Base-by-base conservation (phyloP, 2,113 vertebrate species). In the Urocitellus parryii region DNA sequence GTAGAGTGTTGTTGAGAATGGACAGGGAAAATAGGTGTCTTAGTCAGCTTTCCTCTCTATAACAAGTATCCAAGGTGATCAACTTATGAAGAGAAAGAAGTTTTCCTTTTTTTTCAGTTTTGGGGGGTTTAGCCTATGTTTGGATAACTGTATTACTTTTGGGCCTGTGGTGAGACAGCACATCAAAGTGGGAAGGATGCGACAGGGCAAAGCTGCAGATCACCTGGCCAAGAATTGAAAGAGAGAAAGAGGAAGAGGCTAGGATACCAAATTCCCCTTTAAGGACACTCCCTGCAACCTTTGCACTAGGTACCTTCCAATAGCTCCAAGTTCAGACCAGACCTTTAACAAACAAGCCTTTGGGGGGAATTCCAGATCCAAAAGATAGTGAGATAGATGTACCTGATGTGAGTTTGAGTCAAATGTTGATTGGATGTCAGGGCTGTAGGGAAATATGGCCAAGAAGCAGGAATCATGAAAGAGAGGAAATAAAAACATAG, bases 141-240 rank as follows among this genome's bases (percentile, higher is more conserved):
- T 61, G 17, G 20, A 17, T 86, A 29, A 1, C 2, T 18, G 2
- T 34, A 0, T 42, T 45, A 8, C 37, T 34, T 53, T 10, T 29
- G 20, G 65, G 29, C 2, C 37, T 58, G 12, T 24, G 25, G 20
- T 42, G 0, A 24, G 20, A 37, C 0, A 25, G 3, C 24, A 1
- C 48, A 8, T 14, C 5, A 2, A 9, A 2, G 18, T 13, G 45
- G 32, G 53, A 22, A n/a, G 9, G 13, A 5, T 27, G 37, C 56
- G 29, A 8, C 8, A 61, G 29, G 72, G 32, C 8, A 39, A 16
- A 58, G 8, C 9, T 20, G 61, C 6, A 7, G 6, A 61, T 29
- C 13, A 4, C 32, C 11, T 34, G 14, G 37, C 14, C 24, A 45
- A 13, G 8, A 32, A 68, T 0, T 32, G 17, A 72, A 56, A 39